phyloP scores from a whole-genome alignment of 2,113 vertebrate genomes.

The Herpetotheres cachinnans region DNA sequence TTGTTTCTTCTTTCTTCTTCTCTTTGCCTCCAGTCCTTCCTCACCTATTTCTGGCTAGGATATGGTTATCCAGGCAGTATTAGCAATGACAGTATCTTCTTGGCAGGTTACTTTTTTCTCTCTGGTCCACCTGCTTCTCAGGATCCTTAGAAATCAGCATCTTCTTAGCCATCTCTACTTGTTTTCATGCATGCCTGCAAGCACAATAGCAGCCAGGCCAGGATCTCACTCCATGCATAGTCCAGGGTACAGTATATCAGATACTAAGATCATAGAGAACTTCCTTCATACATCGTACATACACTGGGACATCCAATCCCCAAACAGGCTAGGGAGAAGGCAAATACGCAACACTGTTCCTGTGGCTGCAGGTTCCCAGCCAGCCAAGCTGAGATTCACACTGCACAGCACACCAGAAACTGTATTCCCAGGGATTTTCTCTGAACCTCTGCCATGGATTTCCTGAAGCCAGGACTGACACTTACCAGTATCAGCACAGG shows the following conservation, averaged over 20 bases:
- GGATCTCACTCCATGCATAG: neutral
- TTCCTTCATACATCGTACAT: neutral
- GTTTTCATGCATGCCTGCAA: neutral
- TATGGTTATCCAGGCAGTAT: neutral
- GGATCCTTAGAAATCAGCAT: neutral
- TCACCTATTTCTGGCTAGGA: neutral
- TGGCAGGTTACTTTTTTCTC: neutral
- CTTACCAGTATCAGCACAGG: neutral
- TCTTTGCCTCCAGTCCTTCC: neutral
- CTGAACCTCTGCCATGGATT: neutral
- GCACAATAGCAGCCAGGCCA: neutral
- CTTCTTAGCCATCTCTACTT: neutral
- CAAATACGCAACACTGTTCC: neutral
- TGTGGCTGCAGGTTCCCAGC: neutral
- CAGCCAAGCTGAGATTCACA: neutral
- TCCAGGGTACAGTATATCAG: neutral
- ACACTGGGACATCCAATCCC: neutral
- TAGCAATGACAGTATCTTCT: neutral
- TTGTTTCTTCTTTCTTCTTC: neutral
- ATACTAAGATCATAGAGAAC: neutral
- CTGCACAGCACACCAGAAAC: neutral
- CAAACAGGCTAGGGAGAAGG: neutral
- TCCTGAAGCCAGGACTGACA: neutral
- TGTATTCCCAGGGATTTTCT: neutral
- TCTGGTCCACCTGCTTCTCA: neutral